These are phyloP conservation scores for Calvadosia cruxmelitensis DNA, from an alignment of 30 jellyfish, hydroid and myxozoan genomes.

Conservation along the genomic window DNA sequence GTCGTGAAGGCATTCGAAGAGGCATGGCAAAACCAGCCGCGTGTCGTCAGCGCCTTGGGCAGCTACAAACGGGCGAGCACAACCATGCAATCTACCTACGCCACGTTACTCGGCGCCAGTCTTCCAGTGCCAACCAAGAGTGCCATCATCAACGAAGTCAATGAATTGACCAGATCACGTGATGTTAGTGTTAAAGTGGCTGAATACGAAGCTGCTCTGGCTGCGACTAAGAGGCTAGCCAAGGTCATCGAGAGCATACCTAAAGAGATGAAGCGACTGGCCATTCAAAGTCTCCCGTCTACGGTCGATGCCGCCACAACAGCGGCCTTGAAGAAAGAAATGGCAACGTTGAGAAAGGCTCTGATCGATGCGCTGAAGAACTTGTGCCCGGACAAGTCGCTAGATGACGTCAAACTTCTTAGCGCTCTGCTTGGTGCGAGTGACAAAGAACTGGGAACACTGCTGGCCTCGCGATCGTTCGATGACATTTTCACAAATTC, in stretches of 20 bases:
- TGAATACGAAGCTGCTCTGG: background rate
- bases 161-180: background rate
- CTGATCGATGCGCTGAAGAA: background rate
- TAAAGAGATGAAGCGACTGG: background rate
- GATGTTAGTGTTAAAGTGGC: background rate
- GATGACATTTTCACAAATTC: background rate
- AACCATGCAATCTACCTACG: background rate
- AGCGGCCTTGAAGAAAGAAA: background rate
- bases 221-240: background rate
- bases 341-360: background rate
- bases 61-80: background rate
- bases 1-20: slow-evolving; percentile 16
- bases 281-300: background rate
- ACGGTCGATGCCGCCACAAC: background rate
- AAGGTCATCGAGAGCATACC: background rate
- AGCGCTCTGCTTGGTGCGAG: background rate
- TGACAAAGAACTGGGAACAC: background rate
- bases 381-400: background rate
- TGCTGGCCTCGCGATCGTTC: background rate
- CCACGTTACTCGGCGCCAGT: background rate
- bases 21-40: slow-evolving; percentile 35
- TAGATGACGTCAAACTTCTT: background rate
- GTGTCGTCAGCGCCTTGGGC: slow-evolving; percentile 1
- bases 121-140: background rate
- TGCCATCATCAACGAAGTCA: background rate